Conservation (phyloP, 2,797 vertebrate species). For the Schizopygopsis malacanthus region DNA sequence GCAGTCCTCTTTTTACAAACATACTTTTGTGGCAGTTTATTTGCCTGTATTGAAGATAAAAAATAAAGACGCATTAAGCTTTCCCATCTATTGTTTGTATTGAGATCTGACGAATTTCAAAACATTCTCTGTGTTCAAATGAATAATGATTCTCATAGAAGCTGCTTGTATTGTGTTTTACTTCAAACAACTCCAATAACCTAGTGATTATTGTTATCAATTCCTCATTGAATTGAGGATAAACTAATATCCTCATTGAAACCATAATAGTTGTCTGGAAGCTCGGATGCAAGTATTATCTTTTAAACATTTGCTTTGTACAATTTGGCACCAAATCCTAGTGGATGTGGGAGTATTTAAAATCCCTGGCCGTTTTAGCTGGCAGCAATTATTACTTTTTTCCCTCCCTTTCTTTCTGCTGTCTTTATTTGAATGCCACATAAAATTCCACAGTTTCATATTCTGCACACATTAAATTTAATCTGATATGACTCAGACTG, state of each 20-base stretch:
- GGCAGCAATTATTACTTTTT: slow-evolving; percentile 22
- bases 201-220: slow-evolving; percentile 14
- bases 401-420: neutral
- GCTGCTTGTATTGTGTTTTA: slow-evolving; percentile 15
- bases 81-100: neutral
- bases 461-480: slow-evolving; percentile 30
- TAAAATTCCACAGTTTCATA: slow-evolving; percentile 9
- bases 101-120: neutral
- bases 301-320: slow-evolving; percentile 36
- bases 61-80: slow-evolving; percentile 33
- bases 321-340: slow-evolving; percentile 23
- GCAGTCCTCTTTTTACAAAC: neutral
- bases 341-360: slow-evolving; percentile 32
- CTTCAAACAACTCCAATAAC: slow-evolving; percentile 26
- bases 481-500: slow-evolving; percentile 21
- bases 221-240: neutral
- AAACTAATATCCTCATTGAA: slow-evolving; percentile 20
- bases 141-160: neutral
- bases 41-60: neutral
- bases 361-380: slow-evolving; percentile 6
- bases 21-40: neutral
- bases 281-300: slow-evolving; percentile 1
- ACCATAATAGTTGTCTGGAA: neutral
- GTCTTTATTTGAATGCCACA: slow-evolving; percentile 27
- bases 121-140: neutral